These are phyloP conservation scores for Aphelinus atriplicis DNA, from an alignment of 1,140 invertebrate genomes.

Conservation along the genomic window DNA sequence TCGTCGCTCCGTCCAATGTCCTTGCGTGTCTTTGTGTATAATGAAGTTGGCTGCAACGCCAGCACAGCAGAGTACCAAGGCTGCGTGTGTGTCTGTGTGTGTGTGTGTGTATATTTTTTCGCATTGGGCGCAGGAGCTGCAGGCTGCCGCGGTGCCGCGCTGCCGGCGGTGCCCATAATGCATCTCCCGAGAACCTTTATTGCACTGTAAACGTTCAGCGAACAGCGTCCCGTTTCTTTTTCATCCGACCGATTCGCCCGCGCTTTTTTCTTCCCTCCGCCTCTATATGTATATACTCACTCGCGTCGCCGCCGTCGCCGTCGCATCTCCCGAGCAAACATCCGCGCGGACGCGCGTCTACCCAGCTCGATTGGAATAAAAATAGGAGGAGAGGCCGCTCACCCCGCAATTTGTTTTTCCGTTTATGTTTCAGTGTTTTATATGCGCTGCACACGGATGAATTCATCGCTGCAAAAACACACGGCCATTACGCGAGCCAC, in stretches of 20 bases:
- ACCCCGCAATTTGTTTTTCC: conserved; percentile 27
- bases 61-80: conserved; percentile 36
- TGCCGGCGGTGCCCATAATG: conserved; percentile 13
- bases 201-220: conserved; percentile 36
- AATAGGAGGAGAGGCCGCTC: conserved; percentile 29
- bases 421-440: not conserved
- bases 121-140: conserved; percentile 37
- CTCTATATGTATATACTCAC: no score
- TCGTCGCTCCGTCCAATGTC: conserved; percentile 13
- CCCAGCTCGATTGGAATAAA: conserved; percentile 39
- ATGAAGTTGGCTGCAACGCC: conserved; percentile 32
- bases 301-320: no score
- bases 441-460: not conserved
- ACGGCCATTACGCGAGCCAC: not conserved
- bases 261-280: conserved; percentile 3
- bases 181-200: conserved; percentile 22
- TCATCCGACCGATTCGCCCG: not conserved
- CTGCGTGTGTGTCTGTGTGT: conserved; percentile 15
- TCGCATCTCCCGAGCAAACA: conserved; percentile 10
- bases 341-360: conserved; percentile 9
- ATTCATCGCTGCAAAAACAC: not conserved
- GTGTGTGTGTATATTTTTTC: conserved; percentile 35
- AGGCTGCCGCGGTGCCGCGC: not conserved
- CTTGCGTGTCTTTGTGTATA: conserved; percentile 25
- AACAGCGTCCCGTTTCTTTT: conserved; percentile 14